These are phyloP conservation scores for Drosophila siamana DNA, from an alignment of 2,888 invertebrate genomes.

Conservation along the genomic window DNA sequence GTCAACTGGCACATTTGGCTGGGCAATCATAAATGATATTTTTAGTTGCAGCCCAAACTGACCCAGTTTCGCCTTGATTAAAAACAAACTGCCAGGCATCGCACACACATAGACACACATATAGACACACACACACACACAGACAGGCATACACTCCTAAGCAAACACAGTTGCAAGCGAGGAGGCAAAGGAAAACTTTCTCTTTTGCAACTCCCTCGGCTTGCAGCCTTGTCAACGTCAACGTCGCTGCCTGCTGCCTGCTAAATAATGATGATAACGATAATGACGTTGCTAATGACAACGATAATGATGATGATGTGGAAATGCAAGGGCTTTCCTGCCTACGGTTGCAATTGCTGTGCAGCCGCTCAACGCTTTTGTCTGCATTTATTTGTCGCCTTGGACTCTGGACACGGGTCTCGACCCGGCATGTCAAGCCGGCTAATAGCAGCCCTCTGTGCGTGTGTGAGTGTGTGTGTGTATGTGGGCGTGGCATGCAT, in stretches of 20 bases:
- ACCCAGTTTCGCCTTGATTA: conserved; percentile 78
- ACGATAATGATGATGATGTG: conserved; percentile 20
- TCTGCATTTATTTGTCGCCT: conserved; percentile 32
- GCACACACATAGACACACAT: conserved; percentile 26
- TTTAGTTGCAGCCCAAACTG: conserved; percentile 77
- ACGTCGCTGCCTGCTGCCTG: conserved; percentile 10
- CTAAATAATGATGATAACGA: conserved; percentile 12
- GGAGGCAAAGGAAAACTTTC: conserved; percentile 64
- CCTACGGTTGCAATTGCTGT: conserved; percentile 37
- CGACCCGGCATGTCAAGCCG: conserved; percentile 62
- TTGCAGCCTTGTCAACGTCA: conserved; percentile 58
- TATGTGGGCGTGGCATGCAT: conserved; percentile 58
- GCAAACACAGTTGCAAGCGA: conserved; percentile 53
- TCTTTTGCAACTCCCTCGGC: conserved; percentile 65
- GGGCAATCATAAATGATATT: conserved; percentile 77
- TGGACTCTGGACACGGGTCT: conserved; percentile 52
- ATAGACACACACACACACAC: conserved; percentile 32
- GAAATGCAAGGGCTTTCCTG: conserved; percentile 35
- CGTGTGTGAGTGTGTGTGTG: conserved; percentile 11
- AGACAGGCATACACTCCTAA: conserved; percentile 48
- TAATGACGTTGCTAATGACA: conserved; percentile 13
- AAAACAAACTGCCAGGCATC: conserved; percentile 75
- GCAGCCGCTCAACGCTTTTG: conserved; percentile 56
- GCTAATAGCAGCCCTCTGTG: conserved; percentile 28
- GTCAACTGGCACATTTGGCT: conserved; percentile 74